Evolutionary conservation across 2,113 vertebrate genomes (phyloP).

Genomic region (Brachypodius melanocephalos): DNA sequence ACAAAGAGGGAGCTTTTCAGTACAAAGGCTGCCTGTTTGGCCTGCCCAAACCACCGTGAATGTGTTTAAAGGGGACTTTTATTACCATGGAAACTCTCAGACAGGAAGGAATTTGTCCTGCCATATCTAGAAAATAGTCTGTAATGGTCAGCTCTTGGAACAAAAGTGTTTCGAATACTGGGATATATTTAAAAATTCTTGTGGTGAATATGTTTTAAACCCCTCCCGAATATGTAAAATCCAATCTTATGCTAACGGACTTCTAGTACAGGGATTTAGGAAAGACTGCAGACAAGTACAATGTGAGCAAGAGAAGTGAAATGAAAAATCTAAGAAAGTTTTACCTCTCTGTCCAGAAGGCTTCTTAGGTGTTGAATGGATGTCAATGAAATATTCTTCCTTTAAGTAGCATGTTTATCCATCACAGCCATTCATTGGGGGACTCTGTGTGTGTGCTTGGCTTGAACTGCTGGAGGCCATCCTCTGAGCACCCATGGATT

Average conservation of each 20-base stretch:
- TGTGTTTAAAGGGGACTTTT: conserved; percentile 73
- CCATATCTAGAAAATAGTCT: conserved; percentile 70
- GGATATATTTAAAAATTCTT: conserved; percentile 47
- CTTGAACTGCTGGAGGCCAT: conserved; percentile 2
- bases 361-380: background rate
- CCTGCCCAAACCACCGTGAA: conserved; percentile 69
- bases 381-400: background rate
- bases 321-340: background rate
- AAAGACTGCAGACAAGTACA: background rate
- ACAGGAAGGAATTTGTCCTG: conserved; percentile 72
- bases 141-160: conserved; percentile 67
- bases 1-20: conserved; percentile 72
- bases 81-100: conserved; percentile 72
- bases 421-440: background rate
- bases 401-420: background rate
- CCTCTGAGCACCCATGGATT: background rate
- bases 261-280: background rate
- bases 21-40: conserved; percentile 73
- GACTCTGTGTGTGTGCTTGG: background rate
- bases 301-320: background rate
- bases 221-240: background rate
- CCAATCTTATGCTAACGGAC: background rate
- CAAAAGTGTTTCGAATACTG: conserved; percentile 56
- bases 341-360: background rate
- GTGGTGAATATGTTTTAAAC: background rate